A percentile compares a stretch with the other conserved stretches of the same genome.
Evolutionary conservation across 2,797 vertebrate species (phyloP).

Genomic region (Emys orbicularis): DNA sequence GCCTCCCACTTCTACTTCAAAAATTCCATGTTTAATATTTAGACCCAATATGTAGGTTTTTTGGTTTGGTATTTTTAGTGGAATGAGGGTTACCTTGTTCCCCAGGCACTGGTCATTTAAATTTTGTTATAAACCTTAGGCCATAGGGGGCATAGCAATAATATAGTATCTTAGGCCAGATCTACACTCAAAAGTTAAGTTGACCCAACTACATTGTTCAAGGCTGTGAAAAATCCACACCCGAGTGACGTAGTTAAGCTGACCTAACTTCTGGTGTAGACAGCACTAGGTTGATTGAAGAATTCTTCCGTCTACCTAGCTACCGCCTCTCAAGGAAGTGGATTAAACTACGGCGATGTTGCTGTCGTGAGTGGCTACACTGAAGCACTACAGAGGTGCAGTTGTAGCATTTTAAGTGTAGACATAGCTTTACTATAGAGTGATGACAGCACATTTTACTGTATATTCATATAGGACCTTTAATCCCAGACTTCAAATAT

Average conservation of each 20-base stretch:
- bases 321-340: too few relatives aligned
- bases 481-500: background rate
- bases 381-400: too few relatives aligned
- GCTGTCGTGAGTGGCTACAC: too few relatives aligned
- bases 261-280: background rate
- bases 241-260: background rate
- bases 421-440: background rate
- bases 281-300: background rate
- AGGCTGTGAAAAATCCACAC: background rate
- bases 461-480: background rate
- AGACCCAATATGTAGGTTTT: background rate
- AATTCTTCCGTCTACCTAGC: background rate
- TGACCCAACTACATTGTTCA: background rate
- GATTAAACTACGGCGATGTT: too few relatives aligned
- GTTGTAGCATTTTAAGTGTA: too few relatives aligned
- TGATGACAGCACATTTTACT: background rate
- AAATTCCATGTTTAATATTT: background rate
- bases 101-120: fast-evolving
- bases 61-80: background rate
- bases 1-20: background rate
- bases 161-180: background rate
- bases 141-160: background rate
- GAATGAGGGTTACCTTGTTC: background rate
- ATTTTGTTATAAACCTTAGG: background rate
- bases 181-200: background rate